Conservation (phyloP, 2,888 invertebrate genomes). For the Patella depressa region DNA sequence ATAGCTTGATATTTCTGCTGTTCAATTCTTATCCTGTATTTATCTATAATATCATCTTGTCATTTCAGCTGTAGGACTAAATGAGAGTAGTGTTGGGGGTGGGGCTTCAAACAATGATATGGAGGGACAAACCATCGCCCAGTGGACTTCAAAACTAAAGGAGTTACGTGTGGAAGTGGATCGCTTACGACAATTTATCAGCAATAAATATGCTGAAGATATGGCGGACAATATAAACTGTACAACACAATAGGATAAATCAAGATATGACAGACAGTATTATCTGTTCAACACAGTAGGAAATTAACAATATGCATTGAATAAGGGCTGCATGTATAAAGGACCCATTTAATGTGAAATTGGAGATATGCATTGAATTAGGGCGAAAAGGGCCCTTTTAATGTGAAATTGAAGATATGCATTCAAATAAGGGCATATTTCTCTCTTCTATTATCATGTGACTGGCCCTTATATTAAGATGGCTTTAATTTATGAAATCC, state of each 20-base stretch:
- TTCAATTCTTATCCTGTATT: neutral
- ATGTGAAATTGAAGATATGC: too few relatives aligned
- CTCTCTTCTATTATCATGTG: too few relatives aligned
- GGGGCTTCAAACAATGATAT: slow-evolving; percentile 20
- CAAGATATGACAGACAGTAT: neutral
- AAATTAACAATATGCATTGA: too few relatives aligned
- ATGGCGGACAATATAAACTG: slow-evolving; percentile 66
- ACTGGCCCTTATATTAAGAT: too few relatives aligned
- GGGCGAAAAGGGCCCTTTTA: too few relatives aligned
- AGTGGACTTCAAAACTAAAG: slow-evolving; percentile 54
- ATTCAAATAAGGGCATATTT: too few relatives aligned
- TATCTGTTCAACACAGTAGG: too few relatives aligned
- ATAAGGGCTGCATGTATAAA: too few relatives aligned
- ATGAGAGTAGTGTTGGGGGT: slow-evolving; percentile 23
- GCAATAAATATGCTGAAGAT: slow-evolving; percentile 66
- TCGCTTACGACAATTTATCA: slow-evolving; percentile 60
- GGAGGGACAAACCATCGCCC: slow-evolving; percentile 51
- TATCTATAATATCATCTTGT: neutral
- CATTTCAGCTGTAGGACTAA: slow-evolving; percentile 3
- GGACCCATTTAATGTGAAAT: too few relatives aligned
- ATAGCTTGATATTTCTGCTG: too few relatives aligned
- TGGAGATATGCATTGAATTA: too few relatives aligned
- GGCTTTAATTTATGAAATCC: too few relatives aligned
- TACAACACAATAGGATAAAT: slow-evolving; percentile 53
- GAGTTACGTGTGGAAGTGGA: slow-evolving; percentile 61